These are phyloP conservation scores for Antheraea yamamai DNA, from an alignment of 2,888 invertebrate species.

Conservation along the genomic window DNA sequence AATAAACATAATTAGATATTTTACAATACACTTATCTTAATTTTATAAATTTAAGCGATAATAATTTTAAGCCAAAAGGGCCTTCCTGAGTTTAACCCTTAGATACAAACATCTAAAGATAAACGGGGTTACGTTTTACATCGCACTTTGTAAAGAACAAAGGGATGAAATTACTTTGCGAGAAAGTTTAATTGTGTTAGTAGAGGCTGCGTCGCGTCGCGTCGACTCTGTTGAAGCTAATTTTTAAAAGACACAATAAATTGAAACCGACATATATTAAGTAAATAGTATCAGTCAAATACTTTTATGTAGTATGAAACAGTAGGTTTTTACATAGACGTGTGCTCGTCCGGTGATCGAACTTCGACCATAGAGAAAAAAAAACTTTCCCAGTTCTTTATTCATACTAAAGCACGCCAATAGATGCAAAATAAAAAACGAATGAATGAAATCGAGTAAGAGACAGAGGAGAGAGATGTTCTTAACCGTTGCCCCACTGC, in stretches of 20 bases:
- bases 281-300: background rate
- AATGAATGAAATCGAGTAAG: too few species aligned
- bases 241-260: background rate
- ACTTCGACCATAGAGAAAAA: too few species aligned
- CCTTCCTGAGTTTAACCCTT: constrained; percentile 31
- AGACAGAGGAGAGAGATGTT: too few species aligned
- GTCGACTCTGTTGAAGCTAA: background rate
- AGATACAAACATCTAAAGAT: constrained; percentile 29
- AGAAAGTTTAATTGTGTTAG: constrained; percentile 43
- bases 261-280: background rate
- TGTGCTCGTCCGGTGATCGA: too few species aligned
- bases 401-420: too few species aligned
- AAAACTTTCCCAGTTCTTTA: too few species aligned
- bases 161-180: constrained; percentile 30
- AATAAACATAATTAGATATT: background rate
- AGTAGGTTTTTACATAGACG: too few species aligned
- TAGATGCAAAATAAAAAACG: too few species aligned
- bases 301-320: too few species aligned
- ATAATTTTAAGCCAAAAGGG: constrained; percentile 31
- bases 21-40: background rate
- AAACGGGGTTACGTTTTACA: constrained; percentile 34
- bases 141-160: constrained; percentile 34
- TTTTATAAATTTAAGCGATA: constrained; percentile 31
- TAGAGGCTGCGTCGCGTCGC: background rate
- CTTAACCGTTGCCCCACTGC: too few species aligned